Conservation (phyloP, 2,797 vertebrate genomes). For the Oryzias sinensis region DNA sequence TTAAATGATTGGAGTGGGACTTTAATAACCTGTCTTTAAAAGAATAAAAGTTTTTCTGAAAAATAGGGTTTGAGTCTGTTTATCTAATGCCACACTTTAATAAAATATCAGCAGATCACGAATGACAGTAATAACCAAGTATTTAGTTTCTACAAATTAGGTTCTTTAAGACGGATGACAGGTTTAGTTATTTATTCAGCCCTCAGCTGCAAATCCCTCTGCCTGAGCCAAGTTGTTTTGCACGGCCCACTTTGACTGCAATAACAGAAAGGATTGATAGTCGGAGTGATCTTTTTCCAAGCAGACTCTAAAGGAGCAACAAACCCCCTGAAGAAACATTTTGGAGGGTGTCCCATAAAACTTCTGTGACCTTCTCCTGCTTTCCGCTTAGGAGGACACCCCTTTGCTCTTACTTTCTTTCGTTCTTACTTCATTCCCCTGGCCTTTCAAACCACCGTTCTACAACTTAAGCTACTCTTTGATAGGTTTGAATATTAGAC, state of each 20-base stretch:
- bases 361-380: conserved; percentile 55
- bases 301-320: conserved; percentile 36
- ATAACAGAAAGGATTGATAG: conserved; percentile 40
- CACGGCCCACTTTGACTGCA: conserved; percentile 8
- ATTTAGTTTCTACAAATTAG: too few relatives aligned
- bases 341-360: conserved; percentile 52
- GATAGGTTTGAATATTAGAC: too few relatives aligned
- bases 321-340: conserved; percentile 42
- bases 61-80: too few relatives aligned
- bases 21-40: too few relatives aligned
- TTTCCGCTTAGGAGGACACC: conserved; percentile 6
- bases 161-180: too few relatives aligned
- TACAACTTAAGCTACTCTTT: not conserved
- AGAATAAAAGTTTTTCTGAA: too few relatives aligned
- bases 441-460: not conserved
- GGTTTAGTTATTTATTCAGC: too few relatives aligned
- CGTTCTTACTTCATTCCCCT: not conserved
- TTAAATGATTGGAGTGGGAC: too few relatives aligned
- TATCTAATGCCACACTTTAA: too few relatives aligned
- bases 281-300: conserved; percentile 43
- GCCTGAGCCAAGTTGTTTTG: conserved; percentile 23
- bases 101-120: too few relatives aligned
- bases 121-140: too few relatives aligned
- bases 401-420: conserved; percentile 2
- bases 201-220: conserved; percentile 19